Base-by-base conservation (phyloP, 1,140 invertebrate species). In the Heliconius melpomene region DNA sequence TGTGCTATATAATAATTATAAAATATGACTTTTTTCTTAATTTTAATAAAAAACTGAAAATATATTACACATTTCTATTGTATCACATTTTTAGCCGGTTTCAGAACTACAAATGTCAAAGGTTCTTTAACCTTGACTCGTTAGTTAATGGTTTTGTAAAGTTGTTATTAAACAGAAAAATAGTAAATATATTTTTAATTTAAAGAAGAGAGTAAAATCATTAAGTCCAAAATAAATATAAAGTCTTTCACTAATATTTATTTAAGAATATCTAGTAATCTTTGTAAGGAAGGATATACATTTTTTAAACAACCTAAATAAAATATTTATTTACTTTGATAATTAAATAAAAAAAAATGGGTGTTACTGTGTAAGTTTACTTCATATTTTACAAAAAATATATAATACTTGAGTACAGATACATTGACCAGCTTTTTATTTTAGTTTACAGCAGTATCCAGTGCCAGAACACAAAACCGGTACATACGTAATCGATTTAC, bases 381-480 rank as follows among this genome's bases (percentile, higher is more conserved):
- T 38, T 72, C 2, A 46, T 16, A 74, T 32, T 36, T 8, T 1
- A 66, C 11, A 23, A 52, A 23, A 16, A 70, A 5, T 57, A 76
- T 71, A 76, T 52, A 50, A 38, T 80, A 18, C 26, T 70, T 78
- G 32, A 79, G 50, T 72, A 66, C 40, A 32, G 29, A 1, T 70
- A 72, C 70, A 13, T 66, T 29, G 13, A 38, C 75, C 16, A 60
- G 75, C 36, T 36, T 60, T 73, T 81, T 38, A 11, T 23, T 72
- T 78, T 38, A 95, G 94, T 74, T 91, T 98, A 77, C 97, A 98
- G 86, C 97, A 97, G 79, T 99, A 97, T 94, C 97, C 97, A 1
- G 96, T 98, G 79, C 96, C 96, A 1, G 98, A 99, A 86, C 98
- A 98, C 78, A 96, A 97, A 86, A 98, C 97, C 46, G 98, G 98